Evolutionary conservation across 2,113 vertebrate species (phyloP), one percentile per base, ranked within the genome.

Genomic region (Dunckerocampus dactyliophorus): DNA sequence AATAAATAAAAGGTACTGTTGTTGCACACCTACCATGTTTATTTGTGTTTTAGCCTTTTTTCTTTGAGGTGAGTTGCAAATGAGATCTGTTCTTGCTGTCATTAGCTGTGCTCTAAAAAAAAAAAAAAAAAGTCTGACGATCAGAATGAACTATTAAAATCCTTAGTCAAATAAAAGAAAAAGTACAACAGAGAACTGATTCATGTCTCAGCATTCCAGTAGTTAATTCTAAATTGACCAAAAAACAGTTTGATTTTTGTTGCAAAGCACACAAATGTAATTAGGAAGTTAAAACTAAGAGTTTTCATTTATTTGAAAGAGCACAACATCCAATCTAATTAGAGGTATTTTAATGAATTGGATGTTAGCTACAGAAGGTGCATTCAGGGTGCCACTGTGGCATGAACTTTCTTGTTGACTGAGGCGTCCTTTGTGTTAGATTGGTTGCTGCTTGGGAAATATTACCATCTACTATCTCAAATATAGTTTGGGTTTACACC

Each of bases 261-360:
- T 68, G 61, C 62, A 39, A 63, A 71, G 64, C 31, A 47, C 76
- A 78, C 63, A 78, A 89, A 90, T 89, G 75, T 73, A 83, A 90
- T 89, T 83, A 91, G 60, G 69, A 71, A 24, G 67, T 83, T 78
- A 82, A 84, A 77, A 87, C 82, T 69, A 86, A 85, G 76, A 72
- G 83, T 67, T 62, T 64, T 24, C 82, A 83, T 86, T 74, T 76
- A 87, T 86, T 78, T 72, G 69, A 83, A 88, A 73, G 73, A 87
- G 80, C 73, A 84, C 85, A 88, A 83, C 78, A 84, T 84, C 74
- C 64, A 87, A 90, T 89, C 81, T 84, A 87, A 90, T 91, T 86
- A 89, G 65, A 82, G 66, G 49, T 54, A 16, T 57, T 87, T 88
- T 88, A 89, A 89, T 82, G 72, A 85, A 79, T 12, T 59, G 76